Evolutionary conservation across 1,140 invertebrate genomes (phyloP).

Genomic region (Ctenoplectra terminalis): DNA sequence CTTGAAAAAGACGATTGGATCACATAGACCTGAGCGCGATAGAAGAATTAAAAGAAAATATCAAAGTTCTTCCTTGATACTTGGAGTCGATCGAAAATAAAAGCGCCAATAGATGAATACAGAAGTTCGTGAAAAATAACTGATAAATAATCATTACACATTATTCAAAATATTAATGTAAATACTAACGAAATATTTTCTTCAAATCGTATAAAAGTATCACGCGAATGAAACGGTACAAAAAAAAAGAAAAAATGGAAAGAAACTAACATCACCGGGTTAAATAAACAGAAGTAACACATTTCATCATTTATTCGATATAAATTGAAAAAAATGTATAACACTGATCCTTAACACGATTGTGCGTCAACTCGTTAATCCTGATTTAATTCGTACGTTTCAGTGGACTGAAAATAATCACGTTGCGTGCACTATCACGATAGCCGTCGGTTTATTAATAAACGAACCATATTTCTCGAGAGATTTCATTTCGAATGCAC

Average conservation of each 20-base stretch:
- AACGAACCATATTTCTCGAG: neutral
- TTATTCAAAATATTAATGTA: neutral
- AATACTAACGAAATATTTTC: no score
- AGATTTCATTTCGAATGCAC: neutral
- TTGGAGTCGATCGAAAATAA: no score
- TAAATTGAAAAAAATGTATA: neutral
- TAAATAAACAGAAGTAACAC: neutral
- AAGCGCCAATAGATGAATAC: no score
- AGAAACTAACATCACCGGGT: neutral
- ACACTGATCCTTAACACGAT: neutral
- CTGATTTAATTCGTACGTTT: neutral
- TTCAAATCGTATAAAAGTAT: no score
- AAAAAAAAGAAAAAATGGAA: neutral
- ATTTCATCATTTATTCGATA: neutral
- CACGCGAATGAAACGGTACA: no score
- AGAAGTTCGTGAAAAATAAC: no score
- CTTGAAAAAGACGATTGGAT: no score
- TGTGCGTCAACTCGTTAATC: neutral
- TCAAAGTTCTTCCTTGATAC: no score
- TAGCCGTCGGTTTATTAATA: conserved; percentile 5
- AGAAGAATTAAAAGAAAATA: no score
- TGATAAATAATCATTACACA: no score
- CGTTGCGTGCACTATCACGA: neutral
- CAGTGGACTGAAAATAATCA: neutral
- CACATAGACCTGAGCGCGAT: no score